Evolutionary conservation across 2,797 vertebrate species (phyloP).

Genomic region (Mus minutoides): DNA sequence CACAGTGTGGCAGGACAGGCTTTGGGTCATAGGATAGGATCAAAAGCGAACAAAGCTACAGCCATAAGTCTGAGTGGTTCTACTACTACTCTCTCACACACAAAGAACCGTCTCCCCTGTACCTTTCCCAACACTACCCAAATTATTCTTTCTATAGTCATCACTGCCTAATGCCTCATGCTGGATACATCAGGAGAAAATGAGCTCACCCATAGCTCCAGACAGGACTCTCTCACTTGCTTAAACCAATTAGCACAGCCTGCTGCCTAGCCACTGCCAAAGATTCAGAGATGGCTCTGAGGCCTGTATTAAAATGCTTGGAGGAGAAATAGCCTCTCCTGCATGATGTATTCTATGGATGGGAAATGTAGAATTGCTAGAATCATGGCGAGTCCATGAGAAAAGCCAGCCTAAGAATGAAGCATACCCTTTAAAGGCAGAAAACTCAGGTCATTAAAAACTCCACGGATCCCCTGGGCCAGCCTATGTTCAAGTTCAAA

Average conservation of each 20-base stretch:
- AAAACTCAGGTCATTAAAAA: neutral
- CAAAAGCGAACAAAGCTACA: neutral
- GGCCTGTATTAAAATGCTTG: neutral
- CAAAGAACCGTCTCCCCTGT: neutral
- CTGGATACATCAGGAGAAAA: neutral
- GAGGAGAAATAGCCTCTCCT: neutral
- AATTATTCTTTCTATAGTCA: neutral
- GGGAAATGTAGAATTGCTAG: neutral
- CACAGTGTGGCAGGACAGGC: neutral
- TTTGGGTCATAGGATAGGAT: neutral
- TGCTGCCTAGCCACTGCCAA: neutral
- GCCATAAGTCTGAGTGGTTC: neutral
- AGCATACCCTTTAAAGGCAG: neutral
- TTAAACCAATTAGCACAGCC: neutral
- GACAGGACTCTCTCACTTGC: neutral
- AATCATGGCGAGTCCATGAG: neutral
- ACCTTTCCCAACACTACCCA: neutral
- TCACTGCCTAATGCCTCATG: neutral
- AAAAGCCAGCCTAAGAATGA: neutral
- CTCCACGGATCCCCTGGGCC: neutral
- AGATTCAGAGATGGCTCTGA: neutral
- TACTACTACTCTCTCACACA: too few relatives aligned
- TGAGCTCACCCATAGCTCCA: neutral
- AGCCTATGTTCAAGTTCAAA: neutral
- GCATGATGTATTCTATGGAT: neutral